Evolutionary conservation across 2,888 invertebrate genomes (phyloP), one percentile per base, ranked within the genome.

Genomic region (Timema podura): DNA sequence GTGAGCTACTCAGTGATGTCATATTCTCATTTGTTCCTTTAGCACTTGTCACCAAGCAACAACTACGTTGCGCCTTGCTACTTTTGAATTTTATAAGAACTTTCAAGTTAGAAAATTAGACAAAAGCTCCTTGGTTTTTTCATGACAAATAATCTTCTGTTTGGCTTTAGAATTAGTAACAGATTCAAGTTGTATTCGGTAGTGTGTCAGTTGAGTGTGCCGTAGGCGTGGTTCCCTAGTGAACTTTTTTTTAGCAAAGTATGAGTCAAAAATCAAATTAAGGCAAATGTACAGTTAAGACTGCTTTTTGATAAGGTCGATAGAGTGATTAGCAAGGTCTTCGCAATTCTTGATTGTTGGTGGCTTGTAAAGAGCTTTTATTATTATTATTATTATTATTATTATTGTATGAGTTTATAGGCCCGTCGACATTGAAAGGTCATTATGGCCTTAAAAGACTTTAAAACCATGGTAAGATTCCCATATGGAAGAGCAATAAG

Each of bases 21-120:
- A 44, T 44, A 59, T 44, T 8, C 45, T 59, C 59, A 59, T 16
- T 59, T 59, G 59, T 59, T 7, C 59, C 59, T 5, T 59, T 59
- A 59, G 59, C 59, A 59, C 8, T 15, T 59, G 59, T 30, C 59
- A 8, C 59, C 59, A 59, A 59, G 59, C 8, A 59, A 59, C 59
- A 44, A 59, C 59, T 13, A 59, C 16, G 45, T 59, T 45, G 2
- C 0, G 16, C 6, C 16, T 45, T 59, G 59, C 16, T 30, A 5
- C 10, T 16, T 11, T 45, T 13, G 30, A 8, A 59, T 16, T 30
- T 59, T 59, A 16, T 16, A 16, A 10, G 11, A 59, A 59, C 16
- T 16, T 30, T 13, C 16, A 8, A 59, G 30, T 10, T 59, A 30
- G 2, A 15, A 16, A 30, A 45, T 59, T 59, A 9, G 59, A 59